Conservation (phyloP, 2,888 invertebrate genomes). For the Philaethria dido region DNA sequence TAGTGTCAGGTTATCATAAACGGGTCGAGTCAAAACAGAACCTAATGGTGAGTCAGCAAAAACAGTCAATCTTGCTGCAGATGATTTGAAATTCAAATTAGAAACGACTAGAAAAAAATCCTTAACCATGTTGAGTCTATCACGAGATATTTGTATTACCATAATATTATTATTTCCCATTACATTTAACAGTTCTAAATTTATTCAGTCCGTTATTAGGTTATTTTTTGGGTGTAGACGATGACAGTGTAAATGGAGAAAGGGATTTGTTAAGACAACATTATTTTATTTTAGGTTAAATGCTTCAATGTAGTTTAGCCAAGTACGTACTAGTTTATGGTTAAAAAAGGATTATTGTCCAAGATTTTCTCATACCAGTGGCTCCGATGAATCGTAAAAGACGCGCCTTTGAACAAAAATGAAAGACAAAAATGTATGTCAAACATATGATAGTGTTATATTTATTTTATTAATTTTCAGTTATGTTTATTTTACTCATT, state of each 20-base stretch:
- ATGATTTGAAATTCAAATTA: slow-evolving; percentile 65
- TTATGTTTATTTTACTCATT: no score
- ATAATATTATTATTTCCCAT: slow-evolving; percentile 44
- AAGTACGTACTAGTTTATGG: neutral
- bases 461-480: no score
- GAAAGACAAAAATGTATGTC: no score
- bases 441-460: no score
- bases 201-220: slow-evolving; percentile 9
- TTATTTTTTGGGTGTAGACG: slow-evolving; percentile 15
- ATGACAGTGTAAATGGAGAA: slow-evolving; percentile 2
- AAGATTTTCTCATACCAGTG: neutral
- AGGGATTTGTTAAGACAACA: neutral
- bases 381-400: no score
- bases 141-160: slow-evolving; percentile 44
- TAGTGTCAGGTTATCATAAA: slow-evolving; percentile 29
- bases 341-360: no score
- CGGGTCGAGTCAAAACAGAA: slow-evolving; percentile 26
- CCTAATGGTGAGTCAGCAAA: slow-evolving; percentile 57
- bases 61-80: slow-evolving; percentile 51
- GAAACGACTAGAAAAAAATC: slow-evolving; percentile 47
- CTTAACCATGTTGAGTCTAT: slow-evolving; percentile 44
- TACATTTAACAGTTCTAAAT: slow-evolving; percentile 23
- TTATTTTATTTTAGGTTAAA: no score
- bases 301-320: no score
- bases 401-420: no score